Conservation (phyloP, 2,888 invertebrate species). For the Crocallis elinguaria region DNA sequence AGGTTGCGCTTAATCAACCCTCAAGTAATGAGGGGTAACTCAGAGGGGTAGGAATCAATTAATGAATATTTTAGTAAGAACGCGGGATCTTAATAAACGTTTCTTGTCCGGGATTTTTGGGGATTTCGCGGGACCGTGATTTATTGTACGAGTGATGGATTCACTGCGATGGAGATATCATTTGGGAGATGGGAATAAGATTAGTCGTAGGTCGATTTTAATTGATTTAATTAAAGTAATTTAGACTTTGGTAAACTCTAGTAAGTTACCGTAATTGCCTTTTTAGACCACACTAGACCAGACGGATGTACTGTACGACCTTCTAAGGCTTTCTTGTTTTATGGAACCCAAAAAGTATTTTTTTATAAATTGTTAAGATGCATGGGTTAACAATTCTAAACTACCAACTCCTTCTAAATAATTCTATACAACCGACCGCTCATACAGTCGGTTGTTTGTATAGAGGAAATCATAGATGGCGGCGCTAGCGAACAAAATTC, state of each 20-base stretch:
- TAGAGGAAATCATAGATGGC: neutral
- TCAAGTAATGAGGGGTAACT: conserved; percentile 77
- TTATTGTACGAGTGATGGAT: conserved; percentile 71
- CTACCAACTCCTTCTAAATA: no score
- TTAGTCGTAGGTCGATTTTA: conserved; percentile 19
- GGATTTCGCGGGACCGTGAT: conserved; percentile 62
- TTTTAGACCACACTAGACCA: no score
- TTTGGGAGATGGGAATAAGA: conserved; percentile 41
- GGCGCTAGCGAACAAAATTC: neutral
- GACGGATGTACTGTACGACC: no score
- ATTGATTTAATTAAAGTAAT: conserved; percentile 1
- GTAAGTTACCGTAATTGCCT: no score
- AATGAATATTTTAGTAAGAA: conserved; percentile 78
- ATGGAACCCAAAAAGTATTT: no score
- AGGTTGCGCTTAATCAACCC: conserved; percentile 81
- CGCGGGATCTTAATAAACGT: conserved; percentile 79
- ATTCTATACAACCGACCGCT: no score
- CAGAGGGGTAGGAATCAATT: conserved; percentile 77
- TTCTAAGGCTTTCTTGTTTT: no score
- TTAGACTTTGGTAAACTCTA: neutral
- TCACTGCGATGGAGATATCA: conserved; percentile 64
- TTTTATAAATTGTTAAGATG: no score
- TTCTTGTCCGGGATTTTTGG: conserved; percentile 77
- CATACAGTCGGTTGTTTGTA: neutral
- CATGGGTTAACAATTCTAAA: no score